These are phyloP conservation scores for Parapristionchus giblindavisi DNA, from an alignment of 2,888 invertebrate species.

Conservation along the genomic window DNA sequence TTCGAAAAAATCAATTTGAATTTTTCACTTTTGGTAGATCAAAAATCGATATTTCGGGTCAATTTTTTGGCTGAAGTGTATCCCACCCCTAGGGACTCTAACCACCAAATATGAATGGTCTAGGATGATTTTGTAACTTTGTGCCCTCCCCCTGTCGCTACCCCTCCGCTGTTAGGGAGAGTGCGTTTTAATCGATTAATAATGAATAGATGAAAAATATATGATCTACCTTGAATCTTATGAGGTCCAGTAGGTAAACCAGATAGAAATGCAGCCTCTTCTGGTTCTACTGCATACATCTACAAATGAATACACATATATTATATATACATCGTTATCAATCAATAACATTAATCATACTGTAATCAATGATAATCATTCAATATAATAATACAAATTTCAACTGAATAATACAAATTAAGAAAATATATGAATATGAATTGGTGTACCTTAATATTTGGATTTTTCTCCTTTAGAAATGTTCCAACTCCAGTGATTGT, in stretches of 20 bases:
- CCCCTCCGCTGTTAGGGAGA: no score
- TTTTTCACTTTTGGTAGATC: no score
- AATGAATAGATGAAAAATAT: neutral
- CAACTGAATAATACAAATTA: no score
- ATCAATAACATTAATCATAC: neutral
- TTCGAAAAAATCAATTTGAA: no score
- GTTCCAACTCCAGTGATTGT: slow-evolving; percentile 66
- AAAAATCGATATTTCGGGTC: no score
- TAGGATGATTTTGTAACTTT: neutral
- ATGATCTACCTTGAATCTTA: slow-evolving; percentile 61
- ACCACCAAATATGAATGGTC: neutral
- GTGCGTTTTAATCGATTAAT: slow-evolving; percentile 8
- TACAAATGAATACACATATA: slow-evolving; percentile 35
- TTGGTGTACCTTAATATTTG: slow-evolving; percentile 49
- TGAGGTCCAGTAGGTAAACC: slow-evolving; percentile 62
- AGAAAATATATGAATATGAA: neutral
- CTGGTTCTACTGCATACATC: slow-evolving; percentile 66
- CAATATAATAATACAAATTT: neutral
- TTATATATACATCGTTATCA: no score
- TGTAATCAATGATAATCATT: neutral
- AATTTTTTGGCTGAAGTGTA: no score
- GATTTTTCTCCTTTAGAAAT: slow-evolving; percentile 61
- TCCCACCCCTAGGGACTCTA: no score
- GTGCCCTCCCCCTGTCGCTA: neutral
- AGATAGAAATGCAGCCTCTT: slow-evolving; percentile 62